These are phyloP conservation scores for Sitta europaea DNA, from an alignment of 2,113 vertebrate genomes.

Conservation along the genomic window DNA sequence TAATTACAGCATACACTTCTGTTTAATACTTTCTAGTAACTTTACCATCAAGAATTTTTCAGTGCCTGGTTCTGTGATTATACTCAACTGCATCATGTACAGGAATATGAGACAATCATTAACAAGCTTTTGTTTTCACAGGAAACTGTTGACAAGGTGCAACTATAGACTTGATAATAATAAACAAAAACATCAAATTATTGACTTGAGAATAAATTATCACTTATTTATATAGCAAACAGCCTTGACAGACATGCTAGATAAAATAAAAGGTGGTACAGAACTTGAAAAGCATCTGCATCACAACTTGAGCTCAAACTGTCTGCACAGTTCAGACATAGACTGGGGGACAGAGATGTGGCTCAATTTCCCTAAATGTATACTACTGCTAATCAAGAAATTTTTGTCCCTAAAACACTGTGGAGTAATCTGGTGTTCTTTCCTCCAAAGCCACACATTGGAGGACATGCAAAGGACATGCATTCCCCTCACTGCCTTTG, in stretches of 20 bases:
- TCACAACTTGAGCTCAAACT: background rate
- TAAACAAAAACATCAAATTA: background rate
- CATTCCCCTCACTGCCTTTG: background rate
- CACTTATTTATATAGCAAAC: background rate
- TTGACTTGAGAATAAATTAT: background rate
- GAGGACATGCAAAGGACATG: no score
- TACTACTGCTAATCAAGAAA: background rate
- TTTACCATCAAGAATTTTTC: background rate
- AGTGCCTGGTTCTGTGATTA: background rate
- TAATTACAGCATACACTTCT: background rate
- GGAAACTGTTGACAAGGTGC: background rate
- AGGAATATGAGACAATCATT: background rate
- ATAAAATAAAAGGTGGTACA: background rate
- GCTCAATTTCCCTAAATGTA: background rate
- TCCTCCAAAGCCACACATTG: background rate
- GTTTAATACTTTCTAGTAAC: background rate
- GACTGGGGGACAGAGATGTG: background rate
- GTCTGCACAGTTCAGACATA: background rate
- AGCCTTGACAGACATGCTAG: background rate
- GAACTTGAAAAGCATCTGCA: background rate
- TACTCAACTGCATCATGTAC: background rate
- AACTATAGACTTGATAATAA: background rate
- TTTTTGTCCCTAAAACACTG: background rate
- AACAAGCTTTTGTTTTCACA: background rate
- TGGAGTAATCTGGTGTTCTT: fast-evolving